Evolutionary conservation across 92 coral and sea anemone genomes (phyloP), one percentile per base, ranked within the genome.

Genomic region (Heliopora coerulea): DNA sequence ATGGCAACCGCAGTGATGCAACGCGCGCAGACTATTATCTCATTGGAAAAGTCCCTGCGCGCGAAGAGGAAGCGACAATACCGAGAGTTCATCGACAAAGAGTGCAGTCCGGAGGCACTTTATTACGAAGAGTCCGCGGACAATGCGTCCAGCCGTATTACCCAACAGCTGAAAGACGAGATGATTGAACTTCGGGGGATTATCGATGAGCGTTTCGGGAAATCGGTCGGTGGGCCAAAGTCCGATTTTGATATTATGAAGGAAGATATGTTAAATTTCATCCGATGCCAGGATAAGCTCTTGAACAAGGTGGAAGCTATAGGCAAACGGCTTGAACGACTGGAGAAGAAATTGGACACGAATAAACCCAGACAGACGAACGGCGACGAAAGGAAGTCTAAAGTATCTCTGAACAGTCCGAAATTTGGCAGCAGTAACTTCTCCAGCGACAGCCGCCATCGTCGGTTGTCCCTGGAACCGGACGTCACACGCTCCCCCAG

Each of bases 1-100:
- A 92, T 87, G 75, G 96, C 97, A 17, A 92, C 91, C 65, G 89
- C 97, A 2, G 97, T 87, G 11, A 92, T 92, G 97, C 97, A 92
- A 50, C 92, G 88, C 63, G 97, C 96, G 26, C 80, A 81, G 13
- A 92, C 96, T 11, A 89, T 92, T 11, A 68, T 87, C 27, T 72
- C 84, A 18, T 34, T 92, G 27, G 97, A 92, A 68, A 92, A 81
- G n/a, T 70, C 79, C 29, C 72, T 89, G 41, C 84, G 96, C 6
- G 68, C 52, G 24, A 57, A 79, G 8, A 89, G 73, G 20, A 79
- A 87, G 68, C 79, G 84, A 31, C 68, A 75, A 10, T 92, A 89
- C 66, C 85, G 92, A 1, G 86, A 85, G 73, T 85, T 75, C 72
- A 87, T 92, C 75, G 83, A 92, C 73, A 89, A 88, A 1, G 78